Percentiles rank a stretch among this genome's conserved stretches.
phyloP scores from a whole-genome alignment of 53 echinoderm and acorn worm species.

The Holothuria scabra region DNA sequence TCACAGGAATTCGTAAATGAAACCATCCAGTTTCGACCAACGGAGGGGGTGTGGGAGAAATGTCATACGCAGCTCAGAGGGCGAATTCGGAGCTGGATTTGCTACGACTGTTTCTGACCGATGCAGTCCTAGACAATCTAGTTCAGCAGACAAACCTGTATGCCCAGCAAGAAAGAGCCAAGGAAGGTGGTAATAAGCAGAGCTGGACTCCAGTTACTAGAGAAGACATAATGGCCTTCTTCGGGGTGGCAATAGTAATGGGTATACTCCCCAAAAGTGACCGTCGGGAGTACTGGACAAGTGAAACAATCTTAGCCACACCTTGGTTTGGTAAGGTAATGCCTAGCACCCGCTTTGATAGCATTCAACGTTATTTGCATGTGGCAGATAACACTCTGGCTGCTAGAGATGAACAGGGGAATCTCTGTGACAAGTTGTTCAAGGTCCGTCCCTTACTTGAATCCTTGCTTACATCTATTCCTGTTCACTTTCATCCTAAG shows the following conservation, averaged over 20 bases:
- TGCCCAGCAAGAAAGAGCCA: conserved; percentile 29
- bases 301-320: neutral
- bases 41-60: neutral
- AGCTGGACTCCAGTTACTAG: conserved; percentile 3
- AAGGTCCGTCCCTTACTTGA: conserved; percentile 48
- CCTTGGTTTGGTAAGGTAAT: conserved; percentile 25
- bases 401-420: conserved; percentile 10
- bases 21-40: neutral
- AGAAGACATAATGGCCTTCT: conserved; percentile 37
- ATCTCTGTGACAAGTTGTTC: conserved; percentile 41
- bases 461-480: conserved; percentile 25
- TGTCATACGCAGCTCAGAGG: neutral
- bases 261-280: conserved; percentile 5
- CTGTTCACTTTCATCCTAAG: conserved; percentile 26
- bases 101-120: conserved; percentile 28
- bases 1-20: neutral
- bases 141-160: conserved; percentile 33
- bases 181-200: conserved; percentile 22
- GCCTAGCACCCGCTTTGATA: neutral
- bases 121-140: neutral
- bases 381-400: neutral
- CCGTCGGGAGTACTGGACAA: conserved; percentile 17
- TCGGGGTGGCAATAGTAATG: conserved; percentile 26
- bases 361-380: conserved; percentile 13
- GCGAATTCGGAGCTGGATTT: conserved; percentile 24